Base-by-base conservation (phyloP, 2,797 vertebrate species). In the Sebastes oblongus region DNA sequence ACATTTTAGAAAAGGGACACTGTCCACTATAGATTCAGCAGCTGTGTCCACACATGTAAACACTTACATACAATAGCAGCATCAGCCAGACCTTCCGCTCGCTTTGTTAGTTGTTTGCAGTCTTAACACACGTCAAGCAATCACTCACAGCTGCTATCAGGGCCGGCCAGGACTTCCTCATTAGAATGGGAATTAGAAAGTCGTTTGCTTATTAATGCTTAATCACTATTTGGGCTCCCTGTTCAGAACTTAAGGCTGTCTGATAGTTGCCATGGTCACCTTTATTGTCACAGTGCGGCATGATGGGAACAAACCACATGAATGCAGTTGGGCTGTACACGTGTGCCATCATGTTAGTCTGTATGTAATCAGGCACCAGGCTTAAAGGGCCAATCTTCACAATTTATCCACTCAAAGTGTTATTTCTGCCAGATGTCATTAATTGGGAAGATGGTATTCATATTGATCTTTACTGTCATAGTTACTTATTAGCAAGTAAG, bases 71-170 rank as follows among this genome's bases (percentile, higher is more conserved):
- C 75, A 65, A 55, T 39, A 67, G 68, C 30, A 20, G 6, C 4
- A 56, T 72, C 32, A 42, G 58, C 60, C 68, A 14, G 59, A 30
- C 42, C 46, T 12, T 10, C 65, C 24, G 54, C 69, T 60, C 0
- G 16, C 56, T 84, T 79, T 81, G 77, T 75, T 50, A 7, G 32
- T 11, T 86, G 77, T 87, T 75, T 89, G 25, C 77, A 3, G 46
- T 86, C 74, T 55, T 27, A n/a, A 58, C 34, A 72, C 67, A 50
- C 13, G 29, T 70, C 66, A 0, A 62, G 36, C 60, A 30, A 29
- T 84, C 77, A 10, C 36, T 83, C 78, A 42, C 25, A 39, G 54
- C 79, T 65, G 77, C 73, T 83, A 82, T 89, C 81, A 65, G 66
- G 4, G 68, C 20, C 14, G 5, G 0, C 67, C 84, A 85, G 81